phyloP scores from a whole-genome alignment of 1,140 invertebrate species.

The Polypedilum vanderplanki region DNA sequence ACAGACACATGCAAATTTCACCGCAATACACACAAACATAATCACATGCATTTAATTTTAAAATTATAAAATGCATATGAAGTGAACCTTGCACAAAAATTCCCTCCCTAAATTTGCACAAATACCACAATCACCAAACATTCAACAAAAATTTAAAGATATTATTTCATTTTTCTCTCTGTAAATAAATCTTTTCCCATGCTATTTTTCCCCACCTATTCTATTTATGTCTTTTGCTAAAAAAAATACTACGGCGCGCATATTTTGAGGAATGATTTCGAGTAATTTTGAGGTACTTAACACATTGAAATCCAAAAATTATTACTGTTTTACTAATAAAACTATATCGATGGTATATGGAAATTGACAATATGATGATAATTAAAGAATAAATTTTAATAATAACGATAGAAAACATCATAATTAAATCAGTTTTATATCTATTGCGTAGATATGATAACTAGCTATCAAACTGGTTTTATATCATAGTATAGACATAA shows the following conservation, averaged over 20 bases:
- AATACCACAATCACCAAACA: no score
- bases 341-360: no score
- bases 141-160: background rate
- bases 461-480: no score
- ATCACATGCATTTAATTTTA: background rate
- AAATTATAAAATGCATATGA: background rate
- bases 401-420: no score
- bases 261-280: slow-evolving; percentile 15
- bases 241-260: background rate
- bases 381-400: no score
- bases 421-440: no score
- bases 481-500: no score
- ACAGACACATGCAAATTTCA: background rate
- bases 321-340: background rate
- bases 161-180: background rate
- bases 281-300: slow-evolving; percentile 9
- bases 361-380: no score
- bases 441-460: no score
- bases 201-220: background rate
- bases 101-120: background rate
- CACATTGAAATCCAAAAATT: background rate
- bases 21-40: background rate
- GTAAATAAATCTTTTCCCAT: background rate
- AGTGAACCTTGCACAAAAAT: background rate
- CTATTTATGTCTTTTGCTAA: background rate